phyloP scores from a whole-genome alignment of 2,888 invertebrate genomes.

The Lycophotia porphyrea region DNA sequence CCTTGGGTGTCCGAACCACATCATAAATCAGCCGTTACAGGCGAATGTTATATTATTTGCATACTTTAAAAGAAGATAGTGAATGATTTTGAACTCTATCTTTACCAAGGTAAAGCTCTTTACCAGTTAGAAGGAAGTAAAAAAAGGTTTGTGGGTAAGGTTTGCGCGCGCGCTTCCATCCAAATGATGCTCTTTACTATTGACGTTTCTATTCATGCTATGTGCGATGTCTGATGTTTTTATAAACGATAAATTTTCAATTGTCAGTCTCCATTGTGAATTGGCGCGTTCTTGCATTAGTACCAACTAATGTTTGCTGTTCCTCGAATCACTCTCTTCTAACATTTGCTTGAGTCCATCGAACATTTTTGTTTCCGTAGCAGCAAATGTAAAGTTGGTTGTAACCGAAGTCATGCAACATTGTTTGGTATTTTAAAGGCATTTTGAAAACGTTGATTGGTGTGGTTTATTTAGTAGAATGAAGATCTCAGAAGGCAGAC shows the following conservation, averaged over 20 bases:
- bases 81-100: conserved; percentile 70
- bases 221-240: conserved; percentile 82
- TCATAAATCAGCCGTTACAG: conserved; percentile 87
- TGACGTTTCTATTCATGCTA: conserved; percentile 84
- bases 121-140: conserved; percentile 29
- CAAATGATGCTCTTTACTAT: conserved; percentile 83
- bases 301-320: conserved; percentile 52
- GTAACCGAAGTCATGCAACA: conserved; percentile 38
- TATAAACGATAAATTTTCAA: conserved; percentile 85
- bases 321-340: neutral
- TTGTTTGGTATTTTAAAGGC: conserved; percentile 70
- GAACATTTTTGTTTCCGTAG: conserved; percentile 25
- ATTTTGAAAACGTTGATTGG: conserved; percentile 74
- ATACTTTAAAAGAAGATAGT: conserved; percentile 55
- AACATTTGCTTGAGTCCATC: neutral
- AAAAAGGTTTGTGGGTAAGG: conserved; percentile 59
- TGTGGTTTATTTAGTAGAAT: conserved; percentile 71
- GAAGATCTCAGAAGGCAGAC: conserved; percentile 67
- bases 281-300: conserved; percentile 74
- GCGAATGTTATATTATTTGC: conserved; percentile 70
- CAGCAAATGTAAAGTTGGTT: conserved; percentile 48
- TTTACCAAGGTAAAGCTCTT: conserved; percentile 30
- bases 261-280: conserved; percentile 80
- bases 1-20: conserved; percentile 87
- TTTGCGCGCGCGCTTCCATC: conserved; percentile 79